Percentiles rank a stretch among this genome's conserved stretches.
phyloP scores from a whole-genome alignment of 2,888 invertebrate genomes.

The Drosophila koepferae region DNA sequence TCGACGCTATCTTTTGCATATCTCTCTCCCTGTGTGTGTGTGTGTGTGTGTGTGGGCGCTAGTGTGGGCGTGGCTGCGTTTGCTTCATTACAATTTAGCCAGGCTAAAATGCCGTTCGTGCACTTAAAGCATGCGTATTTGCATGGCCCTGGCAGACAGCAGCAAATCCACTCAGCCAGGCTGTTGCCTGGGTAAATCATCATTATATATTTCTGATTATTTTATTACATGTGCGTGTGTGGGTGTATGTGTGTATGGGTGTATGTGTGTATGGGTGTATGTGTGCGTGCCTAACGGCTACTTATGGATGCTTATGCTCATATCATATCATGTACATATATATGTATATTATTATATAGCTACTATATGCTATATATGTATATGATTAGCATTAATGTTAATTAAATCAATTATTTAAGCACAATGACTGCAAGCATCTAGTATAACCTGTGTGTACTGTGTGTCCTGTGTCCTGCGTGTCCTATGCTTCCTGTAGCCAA shows the following conservation, averaged over 20 bases:
- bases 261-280: constrained; percentile 22
- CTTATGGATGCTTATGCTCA: constrained; percentile 40
- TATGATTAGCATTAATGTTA: constrained; percentile 62
- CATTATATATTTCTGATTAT: constrained; percentile 81
- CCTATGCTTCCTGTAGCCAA: constrained; percentile 19
- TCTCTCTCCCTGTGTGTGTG: not conserved
- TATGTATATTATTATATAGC: constrained; percentile 15
- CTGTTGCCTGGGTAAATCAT: constrained; percentile 58
- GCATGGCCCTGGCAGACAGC: constrained; percentile 45
- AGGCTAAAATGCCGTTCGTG: constrained; percentile 60
- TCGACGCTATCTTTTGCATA: constrained; percentile 43
- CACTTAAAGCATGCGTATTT: constrained; percentile 66
- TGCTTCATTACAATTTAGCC: constrained; percentile 69
- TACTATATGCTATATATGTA: constrained; percentile 4
- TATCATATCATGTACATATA: constrained; percentile 7
- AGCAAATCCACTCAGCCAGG: constrained; percentile 15
- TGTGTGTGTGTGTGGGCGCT: not conserved
- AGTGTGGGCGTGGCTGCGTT: constrained; percentile 15
- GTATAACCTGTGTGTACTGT: not conserved
- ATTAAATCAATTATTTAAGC: constrained; percentile 74
- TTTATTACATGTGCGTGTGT: constrained; percentile 68
- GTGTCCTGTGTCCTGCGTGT: not conserved
- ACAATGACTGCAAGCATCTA: constrained; percentile 16
- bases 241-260: constrained; percentile 9
- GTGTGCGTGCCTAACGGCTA: constrained; percentile 47